These are phyloP conservation scores for Trichopoda pennipes DNA, from an alignment of 2,888 invertebrate genomes.

Conservation along the genomic window DNA sequence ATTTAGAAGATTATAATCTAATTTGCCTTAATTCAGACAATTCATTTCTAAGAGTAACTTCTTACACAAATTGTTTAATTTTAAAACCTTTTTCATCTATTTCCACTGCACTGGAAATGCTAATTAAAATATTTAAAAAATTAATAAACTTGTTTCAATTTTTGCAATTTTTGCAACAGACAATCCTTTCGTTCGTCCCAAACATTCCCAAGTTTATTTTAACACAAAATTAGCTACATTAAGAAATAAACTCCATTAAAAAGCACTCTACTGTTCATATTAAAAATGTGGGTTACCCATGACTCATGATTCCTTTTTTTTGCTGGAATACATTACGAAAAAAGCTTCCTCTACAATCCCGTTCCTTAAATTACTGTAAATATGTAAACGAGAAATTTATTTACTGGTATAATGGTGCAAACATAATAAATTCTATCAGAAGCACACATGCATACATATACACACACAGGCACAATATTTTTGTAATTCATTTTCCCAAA, in stretches of 20 bases:
- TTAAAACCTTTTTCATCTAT: too few relatives aligned
- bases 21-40: too few relatives aligned
- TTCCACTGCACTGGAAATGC: too few relatives aligned
- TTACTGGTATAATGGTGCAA: constrained; percentile 9
- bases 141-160: too few relatives aligned
- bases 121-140: too few relatives aligned
- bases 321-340: neutral
- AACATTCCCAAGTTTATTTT: neutral
- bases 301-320: neutral
- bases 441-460: neutral
- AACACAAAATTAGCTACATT: constrained; percentile 7
- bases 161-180: neutral
- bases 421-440: constrained; percentile 14
- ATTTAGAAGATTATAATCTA: too few relatives aligned
- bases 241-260: constrained; percentile 7
- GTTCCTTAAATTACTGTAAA: neutral
- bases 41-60: too few relatives aligned
- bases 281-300: neutral
- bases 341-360: neutral
- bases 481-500: constrained; percentile 26
- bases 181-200: neutral
- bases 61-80: too few relatives aligned
- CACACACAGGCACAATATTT: neutral
- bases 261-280: neutral
- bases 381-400: constrained; percentile 1